Percentiles rank a stretch among this genome's conserved stretches.
Conservation (phyloP, 2,113 vertebrate genomes). For the Podarcis cretensis region DNA sequence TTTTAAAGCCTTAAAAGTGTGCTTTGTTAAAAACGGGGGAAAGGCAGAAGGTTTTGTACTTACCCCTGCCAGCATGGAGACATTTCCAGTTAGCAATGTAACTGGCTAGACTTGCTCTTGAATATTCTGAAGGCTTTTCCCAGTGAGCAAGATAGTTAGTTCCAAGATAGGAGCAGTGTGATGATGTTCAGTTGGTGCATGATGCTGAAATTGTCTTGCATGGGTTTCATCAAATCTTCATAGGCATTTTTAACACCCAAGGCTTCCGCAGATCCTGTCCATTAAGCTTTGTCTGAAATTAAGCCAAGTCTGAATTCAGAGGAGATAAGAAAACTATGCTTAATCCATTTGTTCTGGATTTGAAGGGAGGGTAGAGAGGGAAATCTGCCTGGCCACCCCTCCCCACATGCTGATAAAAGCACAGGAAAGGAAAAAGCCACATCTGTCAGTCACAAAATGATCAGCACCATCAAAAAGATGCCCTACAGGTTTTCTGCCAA, state of each 20-base stretch:
- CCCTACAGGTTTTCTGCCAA: not conserved
- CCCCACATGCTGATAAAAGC: conserved; percentile 15
- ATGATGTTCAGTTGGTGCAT: not conserved
- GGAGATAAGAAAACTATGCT: not conserved
- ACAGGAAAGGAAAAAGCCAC: conserved; percentile 18
- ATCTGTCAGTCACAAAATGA: conserved; percentile 7
- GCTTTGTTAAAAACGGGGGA: not conserved
- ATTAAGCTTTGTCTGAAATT: not conserved
- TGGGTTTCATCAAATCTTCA: conserved; percentile 17
- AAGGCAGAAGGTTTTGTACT: not conserved
- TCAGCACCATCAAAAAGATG: not conserved
- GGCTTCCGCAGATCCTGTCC: not conserved
- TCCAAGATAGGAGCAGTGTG: not conserved
- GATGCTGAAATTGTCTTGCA: not conserved
- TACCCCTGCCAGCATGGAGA: not conserved
- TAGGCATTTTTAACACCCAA: not conserved
- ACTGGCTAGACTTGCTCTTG: not conserved
- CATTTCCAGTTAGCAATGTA: not conserved
- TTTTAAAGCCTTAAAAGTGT: rapidly evolving
- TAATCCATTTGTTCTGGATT: not conserved
- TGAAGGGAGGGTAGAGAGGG: not conserved
- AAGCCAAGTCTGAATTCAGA: conserved; percentile 20
- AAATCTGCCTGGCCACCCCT: not conserved
- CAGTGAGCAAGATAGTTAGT: not conserved
- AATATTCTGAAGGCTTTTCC: conserved; percentile 2